phyloP scores from a whole-genome alignment of 2,113 vertebrate species.

The Donacobius atricapilla region DNA sequence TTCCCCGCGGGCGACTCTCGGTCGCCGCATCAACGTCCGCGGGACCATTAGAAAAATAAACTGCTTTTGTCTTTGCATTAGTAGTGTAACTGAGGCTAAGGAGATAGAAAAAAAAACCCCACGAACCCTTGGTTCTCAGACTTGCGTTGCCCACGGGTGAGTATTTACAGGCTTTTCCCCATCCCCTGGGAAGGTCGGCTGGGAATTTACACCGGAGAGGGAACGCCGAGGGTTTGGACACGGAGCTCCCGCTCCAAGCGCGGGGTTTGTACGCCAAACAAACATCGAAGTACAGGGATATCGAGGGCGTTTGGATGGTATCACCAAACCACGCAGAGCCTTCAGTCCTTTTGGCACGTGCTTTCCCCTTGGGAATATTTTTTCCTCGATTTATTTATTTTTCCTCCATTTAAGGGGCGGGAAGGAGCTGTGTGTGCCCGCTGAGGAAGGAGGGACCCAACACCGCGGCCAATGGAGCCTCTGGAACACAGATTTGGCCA shows the following conservation, averaged over 20 bases:
- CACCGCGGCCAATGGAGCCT: not conserved
- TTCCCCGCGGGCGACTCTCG: not conserved
- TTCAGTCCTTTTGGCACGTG: accelerated
- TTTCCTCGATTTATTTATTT: accelerated
- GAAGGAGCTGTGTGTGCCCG: accelerated
- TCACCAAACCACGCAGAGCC: accelerated
- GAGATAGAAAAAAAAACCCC: not conserved
- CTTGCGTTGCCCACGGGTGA: not conserved
- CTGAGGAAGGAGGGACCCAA: not conserved
- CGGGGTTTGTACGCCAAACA: not conserved
- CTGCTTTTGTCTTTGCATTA: conserved; percentile 16
- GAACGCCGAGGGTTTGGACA: not conserved
- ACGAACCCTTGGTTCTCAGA: not conserved
- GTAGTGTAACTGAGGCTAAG: not conserved
- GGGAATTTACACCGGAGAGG: not conserved
- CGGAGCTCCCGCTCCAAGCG: not conserved
- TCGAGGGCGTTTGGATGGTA: accelerated
- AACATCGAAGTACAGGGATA: not conserved
- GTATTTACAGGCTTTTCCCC: conserved; percentile 21
- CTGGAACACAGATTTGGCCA: not conserved
- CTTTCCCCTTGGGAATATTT: not conserved
- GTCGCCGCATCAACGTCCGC: not conserved
- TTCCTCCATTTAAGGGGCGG: accelerated
- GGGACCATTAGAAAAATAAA: conserved; percentile 60
- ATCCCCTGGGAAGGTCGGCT: not conserved